These are phyloP conservation scores for Acanthaster planci DNA, from an alignment of 35 echinoderm and acorn worm genomes.

Conservation along the genomic window DNA sequence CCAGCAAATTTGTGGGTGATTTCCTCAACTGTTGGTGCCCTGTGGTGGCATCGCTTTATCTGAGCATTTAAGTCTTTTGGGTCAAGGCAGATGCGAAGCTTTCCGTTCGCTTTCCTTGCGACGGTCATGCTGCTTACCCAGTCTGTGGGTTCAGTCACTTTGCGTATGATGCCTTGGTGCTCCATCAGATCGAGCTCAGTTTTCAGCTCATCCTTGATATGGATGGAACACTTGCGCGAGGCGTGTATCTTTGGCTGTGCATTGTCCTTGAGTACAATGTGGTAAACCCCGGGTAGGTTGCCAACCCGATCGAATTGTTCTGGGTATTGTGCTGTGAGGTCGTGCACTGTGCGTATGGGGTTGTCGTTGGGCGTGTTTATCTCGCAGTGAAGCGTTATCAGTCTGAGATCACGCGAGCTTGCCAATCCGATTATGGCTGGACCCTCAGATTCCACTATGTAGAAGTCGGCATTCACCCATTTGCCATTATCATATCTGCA, in stretches of 20 bases:
- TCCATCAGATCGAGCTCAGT: constrained; percentile 51
- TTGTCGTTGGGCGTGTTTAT: constrained; percentile 20
- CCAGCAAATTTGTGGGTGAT: constrained; percentile 62
- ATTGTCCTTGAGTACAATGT: constrained; percentile 32
- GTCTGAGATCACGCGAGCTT: background rate
- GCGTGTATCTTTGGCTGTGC: constrained; percentile 41
- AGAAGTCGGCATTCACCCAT: background rate
- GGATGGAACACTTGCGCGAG: constrained; percentile 40
- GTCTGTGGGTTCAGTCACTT: constrained; percentile 71
- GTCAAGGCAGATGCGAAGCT: constrained; percentile 62
- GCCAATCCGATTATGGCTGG: constrained; percentile 34
- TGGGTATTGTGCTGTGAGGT: constrained; percentile 17
- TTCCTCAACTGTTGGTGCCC: constrained; percentile 47
- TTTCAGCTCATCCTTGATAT: constrained; percentile 59
- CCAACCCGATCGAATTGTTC: constrained; percentile 43
- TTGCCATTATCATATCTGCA: background rate
- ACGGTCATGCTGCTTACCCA: constrained; percentile 60
- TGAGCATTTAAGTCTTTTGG: constrained; percentile 54
- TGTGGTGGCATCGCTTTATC: constrained; percentile 56
- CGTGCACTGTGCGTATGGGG: no score
- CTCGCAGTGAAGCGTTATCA: constrained; percentile 23
- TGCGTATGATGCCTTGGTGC: constrained; percentile 10
- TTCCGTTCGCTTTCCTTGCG: constrained; percentile 55
- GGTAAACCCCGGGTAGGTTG: constrained; percentile 19
- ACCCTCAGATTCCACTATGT: constrained; percentile 30